phyloP scores from a whole-genome alignment of 2,113 vertebrate genomes.

The Ammodytes marinus region DNA sequence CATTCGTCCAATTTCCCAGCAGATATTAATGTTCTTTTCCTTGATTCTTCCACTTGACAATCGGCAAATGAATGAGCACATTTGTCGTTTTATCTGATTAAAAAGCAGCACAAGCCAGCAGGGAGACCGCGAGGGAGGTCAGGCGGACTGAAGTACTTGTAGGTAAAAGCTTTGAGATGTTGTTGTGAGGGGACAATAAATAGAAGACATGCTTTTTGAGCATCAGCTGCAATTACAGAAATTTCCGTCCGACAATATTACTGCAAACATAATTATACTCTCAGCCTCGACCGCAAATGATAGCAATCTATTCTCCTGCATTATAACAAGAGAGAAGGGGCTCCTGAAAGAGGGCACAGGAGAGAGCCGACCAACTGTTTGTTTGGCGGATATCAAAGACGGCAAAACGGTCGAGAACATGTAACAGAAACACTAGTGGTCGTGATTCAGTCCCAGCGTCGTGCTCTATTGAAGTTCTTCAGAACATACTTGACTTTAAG shows the following conservation, averaged over 20 bases:
- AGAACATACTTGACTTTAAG: slow-evolving; percentile 26
- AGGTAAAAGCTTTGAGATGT: slow-evolving; percentile 15
- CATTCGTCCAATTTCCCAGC: slow-evolving; percentile 15
- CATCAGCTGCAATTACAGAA: slow-evolving; percentile 36
- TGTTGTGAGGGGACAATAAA: slow-evolving; percentile 11
- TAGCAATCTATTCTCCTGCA: slow-evolving; percentile 21
- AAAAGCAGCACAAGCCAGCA: background rate
- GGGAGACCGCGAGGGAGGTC: slow-evolving; percentile 20
- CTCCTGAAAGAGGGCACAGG: background rate
- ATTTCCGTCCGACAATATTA: slow-evolving; percentile 22
- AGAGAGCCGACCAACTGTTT: background rate
- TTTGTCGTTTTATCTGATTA: slow-evolving; percentile 50
- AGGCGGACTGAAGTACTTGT: background rate
- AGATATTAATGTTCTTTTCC: background rate
- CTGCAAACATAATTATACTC: slow-evolving; percentile 42
- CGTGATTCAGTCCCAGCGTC: background rate
- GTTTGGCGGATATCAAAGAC: slow-evolving; percentile 12
- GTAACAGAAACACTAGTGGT: slow-evolving; percentile 6
- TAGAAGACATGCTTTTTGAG: slow-evolving; percentile 21
- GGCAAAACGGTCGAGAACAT: background rate
- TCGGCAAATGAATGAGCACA: slow-evolving; percentile 35
- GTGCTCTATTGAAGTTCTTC: background rate
- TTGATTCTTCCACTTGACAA: background rate
- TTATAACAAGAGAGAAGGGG: background rate
- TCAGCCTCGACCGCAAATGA: slow-evolving; percentile 12